Percentiles rank a stretch among this genome's conserved stretches.
Evolutionary conservation across 1,140 invertebrate genomes (phyloP).

Genomic region (Homalodisca vitripennis): DNA sequence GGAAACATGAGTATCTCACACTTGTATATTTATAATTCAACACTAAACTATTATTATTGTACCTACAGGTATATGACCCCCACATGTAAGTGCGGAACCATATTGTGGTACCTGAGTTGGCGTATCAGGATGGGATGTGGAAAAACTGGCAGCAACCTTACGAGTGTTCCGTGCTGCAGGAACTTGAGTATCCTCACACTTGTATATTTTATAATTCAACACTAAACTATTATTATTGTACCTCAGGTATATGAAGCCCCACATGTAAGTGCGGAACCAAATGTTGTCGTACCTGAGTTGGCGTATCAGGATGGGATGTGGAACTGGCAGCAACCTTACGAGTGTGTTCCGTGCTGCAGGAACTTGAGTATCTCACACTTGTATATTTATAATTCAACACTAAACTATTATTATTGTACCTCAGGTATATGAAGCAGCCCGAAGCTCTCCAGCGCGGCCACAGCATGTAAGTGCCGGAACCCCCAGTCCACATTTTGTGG

Average conservation of each 20-base stretch:
- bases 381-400: too few species aligned
- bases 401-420: too few species aligned
- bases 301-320: slow-evolving; percentile 67
- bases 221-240: slow-evolving; percentile 46
- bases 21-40: too few species aligned
- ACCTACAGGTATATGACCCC: slow-evolving; percentile 98
- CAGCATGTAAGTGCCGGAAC: slow-evolving; percentile 99
- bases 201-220: slow-evolving; percentile 71
- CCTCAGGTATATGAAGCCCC: slow-evolving; percentile 58
- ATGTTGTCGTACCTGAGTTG: slow-evolving; percentile 53
- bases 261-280: background rate
- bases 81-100: slow-evolving; percentile 99
- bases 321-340: slow-evolving; percentile 96
- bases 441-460: too few species aligned
- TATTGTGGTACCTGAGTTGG: slow-evolving; percentile 95
- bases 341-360: slow-evolving; percentile 95
- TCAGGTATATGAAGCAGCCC: too few species aligned
- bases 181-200: slow-evolving; percentile 99
- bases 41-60: too few species aligned
- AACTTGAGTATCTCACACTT: slow-evolving; percentile 99
- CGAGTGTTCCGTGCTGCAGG: slow-evolving; percentile 96
- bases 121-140: too few species aligned
- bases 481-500: slow-evolving; percentile 98
- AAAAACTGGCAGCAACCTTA: too few species aligned
- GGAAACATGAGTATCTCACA: slow-evolving; percentile 98